These are phyloP conservation scores for Tupaia tana DNA, from an alignment of 2,113 vertebrate species.

Conservation along the genomic window DNA sequence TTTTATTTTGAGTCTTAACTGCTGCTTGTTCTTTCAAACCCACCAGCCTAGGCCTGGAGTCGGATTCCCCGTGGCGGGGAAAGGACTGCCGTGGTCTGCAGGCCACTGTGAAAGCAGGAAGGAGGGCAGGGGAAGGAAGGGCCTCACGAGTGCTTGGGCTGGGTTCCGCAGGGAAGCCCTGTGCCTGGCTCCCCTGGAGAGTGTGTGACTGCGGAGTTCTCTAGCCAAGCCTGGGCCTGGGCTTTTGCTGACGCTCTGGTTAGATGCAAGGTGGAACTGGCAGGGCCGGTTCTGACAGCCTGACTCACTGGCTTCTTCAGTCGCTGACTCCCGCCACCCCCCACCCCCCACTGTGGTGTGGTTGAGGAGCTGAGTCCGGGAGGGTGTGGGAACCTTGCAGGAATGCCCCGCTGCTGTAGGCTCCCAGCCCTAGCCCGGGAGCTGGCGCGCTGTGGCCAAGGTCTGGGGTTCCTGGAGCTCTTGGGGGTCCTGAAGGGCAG, in stretches of 20 bases:
- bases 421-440: neutral
- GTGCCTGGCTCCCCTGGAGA: neutral
- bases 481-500: no score
- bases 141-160: neutral
- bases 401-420: neutral
- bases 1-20: neutral
- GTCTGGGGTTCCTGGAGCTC: neutral
- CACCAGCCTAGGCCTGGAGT: neutral
- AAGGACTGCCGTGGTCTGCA: no score
- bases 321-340: neutral
- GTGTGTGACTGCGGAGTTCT: neutral
- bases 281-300: conserved; percentile 17
- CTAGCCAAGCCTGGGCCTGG: neutral
- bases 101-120: neutral
- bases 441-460: neutral
- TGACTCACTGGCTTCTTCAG: conserved; percentile 54
- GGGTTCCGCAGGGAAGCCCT: neutral
- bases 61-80: neutral
- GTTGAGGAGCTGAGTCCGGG: neutral
- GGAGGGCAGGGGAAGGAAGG: neutral
- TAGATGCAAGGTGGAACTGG: conserved; percentile 46
- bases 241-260: conserved; percentile 60
- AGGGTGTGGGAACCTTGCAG: neutral
- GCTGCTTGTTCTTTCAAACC: neutral
- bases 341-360: neutral